Evolutionary conservation across 2,113 vertebrate genomes (phyloP), one percentile per base, ranked within the genome.

Genomic region (Hipposideros armiger): DNA sequence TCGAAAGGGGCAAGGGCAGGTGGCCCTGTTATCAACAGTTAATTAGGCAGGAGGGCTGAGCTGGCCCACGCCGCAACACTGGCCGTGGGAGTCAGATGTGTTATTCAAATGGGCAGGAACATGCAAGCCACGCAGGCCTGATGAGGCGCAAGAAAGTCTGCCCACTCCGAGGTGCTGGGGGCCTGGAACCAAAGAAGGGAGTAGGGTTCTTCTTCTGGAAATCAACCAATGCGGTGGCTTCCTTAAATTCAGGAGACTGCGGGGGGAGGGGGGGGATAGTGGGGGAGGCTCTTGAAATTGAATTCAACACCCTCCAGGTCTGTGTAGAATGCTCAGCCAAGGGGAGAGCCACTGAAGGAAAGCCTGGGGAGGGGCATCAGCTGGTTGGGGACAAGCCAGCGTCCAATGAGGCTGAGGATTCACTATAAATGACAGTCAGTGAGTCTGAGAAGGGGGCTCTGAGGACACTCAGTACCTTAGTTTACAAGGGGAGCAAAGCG

Each of bases 1-100:
- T 95, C 87, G 98, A 98, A 98, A 98, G 98, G 98, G 97, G 98
- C 98, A 98, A 98, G 99, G 99, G 98, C 98, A 98, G 97, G 95
- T 96, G 97, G 98, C 97, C 98, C 99, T 98, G 98, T 98, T 99
- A 98, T 98, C 99, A 98, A 98, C 98, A 98, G 98, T 98, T 99
- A 99, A 99, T 99, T 99, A 99, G 98, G 98, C 98, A 97, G 98
- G 98, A 98, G 98, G 98, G 96, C 97, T 97, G 98, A 97, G 98
- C 98, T 92, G 96, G 98, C 98, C 96, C 40, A 97, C 76, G 89
- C 97, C 32, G 73, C 97, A 96, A 97, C 98, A 97, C 98, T 98
- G 98, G 97, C 98, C 98, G 98, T 96, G 98, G 98, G 98, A 99
- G 99, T 99, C 98, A 98, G 98, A 99, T 98, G 98, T 97, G 98